These are phyloP conservation scores for Castor canadensis DNA, from an alignment of 2,113 vertebrate genomes.

Conservation along the genomic window DNA sequence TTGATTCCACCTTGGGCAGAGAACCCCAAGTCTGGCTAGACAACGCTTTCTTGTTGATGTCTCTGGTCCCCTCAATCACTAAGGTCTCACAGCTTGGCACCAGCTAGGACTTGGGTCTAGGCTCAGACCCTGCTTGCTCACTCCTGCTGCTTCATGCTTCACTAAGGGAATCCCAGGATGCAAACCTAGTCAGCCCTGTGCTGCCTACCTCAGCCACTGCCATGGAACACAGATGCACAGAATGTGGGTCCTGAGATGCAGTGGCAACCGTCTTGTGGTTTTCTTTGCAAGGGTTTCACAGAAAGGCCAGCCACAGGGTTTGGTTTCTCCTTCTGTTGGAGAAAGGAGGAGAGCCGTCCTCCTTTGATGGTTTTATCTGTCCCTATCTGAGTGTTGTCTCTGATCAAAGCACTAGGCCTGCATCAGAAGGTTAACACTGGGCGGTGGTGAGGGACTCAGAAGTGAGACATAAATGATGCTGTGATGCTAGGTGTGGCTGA, in stretches of 20 bases:
- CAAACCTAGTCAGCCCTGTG: fast-evolving
- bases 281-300: neutral
- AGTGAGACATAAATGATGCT: fast-evolving
- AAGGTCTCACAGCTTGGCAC: too few species aligned
- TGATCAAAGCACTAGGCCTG: neutral
- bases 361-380: neutral
- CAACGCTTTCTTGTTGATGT: neutral
- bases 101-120: neutral
- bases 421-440: fast-evolving
- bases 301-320: neutral
- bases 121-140: neutral
- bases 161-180: neutral
- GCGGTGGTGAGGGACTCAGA: neutral
- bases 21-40: neutral
- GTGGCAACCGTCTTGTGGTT: fast-evolving
- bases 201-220: neutral
- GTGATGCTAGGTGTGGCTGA: neutral
- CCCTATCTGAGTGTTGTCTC: neutral
- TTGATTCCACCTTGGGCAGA: neutral
- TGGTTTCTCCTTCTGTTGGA: neutral
- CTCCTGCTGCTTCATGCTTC: neutral
- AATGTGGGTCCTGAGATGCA: neutral
- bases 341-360: too few species aligned
- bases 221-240: neutral
- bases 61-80: neutral